Evolutionary conservation across 2,113 vertebrate genomes (phyloP), one percentile per base, ranked within the genome.

Genomic region (Aphyosemion australe): DNA sequence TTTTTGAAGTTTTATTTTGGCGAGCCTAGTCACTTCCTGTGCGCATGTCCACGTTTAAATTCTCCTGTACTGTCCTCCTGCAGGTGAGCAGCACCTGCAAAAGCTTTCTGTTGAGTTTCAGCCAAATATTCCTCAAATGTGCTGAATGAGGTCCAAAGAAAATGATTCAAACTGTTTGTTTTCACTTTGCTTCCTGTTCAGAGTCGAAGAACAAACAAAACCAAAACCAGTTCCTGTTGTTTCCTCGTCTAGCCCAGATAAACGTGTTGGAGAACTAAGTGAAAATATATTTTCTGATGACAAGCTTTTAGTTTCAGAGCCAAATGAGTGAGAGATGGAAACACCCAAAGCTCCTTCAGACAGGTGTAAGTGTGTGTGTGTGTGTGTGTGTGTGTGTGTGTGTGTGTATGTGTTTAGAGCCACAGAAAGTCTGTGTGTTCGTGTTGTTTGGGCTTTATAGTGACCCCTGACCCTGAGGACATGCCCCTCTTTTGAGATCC

Each of bases 91-190:
- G 67, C 26, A 2, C 26, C 26, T 26, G 26, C 26, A 26, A 26
- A 26, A 26, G 26, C 67, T 74, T 73, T 56, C n/a, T 70, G 73
- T 55, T 26, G 32, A 65, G 9, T 47, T 78, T 79, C 26, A 65
- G 56, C 51, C 75, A 87, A 87, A 86, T 80, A 76, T 65, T 83
- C 78, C 83, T 84, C 73, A 83, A 80, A 83, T 72, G 31, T 86
- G 84, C 76, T 76, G 69, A 88, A 65, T 26, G 59, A 84, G 65
- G 41, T 83, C 67, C 91, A 86, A 92, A 94, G 92, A 93, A 49
- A 59, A 34, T 46, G 79, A 31, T 12, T 84, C 34, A 13, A 69
- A 52, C 21, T 56, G 65, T 71, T 82, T 72, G 70, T 80, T 79
- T 82, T 78, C 67, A 32, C 79, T 66, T 46, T 20, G 6, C 1